These are phyloP conservation scores for Conus ventricosus DNA, from an alignment of 1,140 invertebrate genomes.

Conservation along the genomic window DNA sequence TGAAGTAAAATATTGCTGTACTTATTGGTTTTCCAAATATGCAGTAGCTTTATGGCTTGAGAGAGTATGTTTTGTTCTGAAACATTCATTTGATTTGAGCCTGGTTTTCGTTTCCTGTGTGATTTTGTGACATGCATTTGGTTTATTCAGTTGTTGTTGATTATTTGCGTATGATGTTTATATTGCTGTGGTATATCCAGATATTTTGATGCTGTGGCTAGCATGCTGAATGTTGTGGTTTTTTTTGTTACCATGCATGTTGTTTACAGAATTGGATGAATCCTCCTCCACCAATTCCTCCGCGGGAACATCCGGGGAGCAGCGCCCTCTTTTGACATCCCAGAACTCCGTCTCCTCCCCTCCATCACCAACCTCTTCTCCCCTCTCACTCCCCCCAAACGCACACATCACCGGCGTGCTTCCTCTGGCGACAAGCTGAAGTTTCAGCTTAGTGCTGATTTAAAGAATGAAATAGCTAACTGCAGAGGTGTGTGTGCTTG, in stretches of 20 bases:
- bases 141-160: background rate
- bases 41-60: too few relatives aligned
- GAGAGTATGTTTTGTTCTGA: too few relatives aligned
- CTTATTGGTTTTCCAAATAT: too few relatives aligned
- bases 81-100: background rate
- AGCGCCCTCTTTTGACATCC: conserved; percentile 41
- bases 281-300: conserved; percentile 47
- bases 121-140: background rate
- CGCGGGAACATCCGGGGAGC: background rate
- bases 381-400: conserved; percentile 39
- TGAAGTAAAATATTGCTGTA: too few relatives aligned
- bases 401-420: conserved; percentile 65
- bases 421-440: conserved; percentile 70
- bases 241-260: conserved; percentile 6
- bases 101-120: background rate
- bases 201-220: conserved; percentile 87
- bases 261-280: conserved; percentile 45
- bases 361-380: conserved; percentile 51
- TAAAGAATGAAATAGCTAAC: conserved; percentile 64
- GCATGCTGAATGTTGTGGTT: conserved; percentile 56
- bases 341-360: conserved; percentile 64
- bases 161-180: background rate
- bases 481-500: conserved; percentile 57
- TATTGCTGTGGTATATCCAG: background rate
- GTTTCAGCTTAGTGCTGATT: conserved; percentile 66